A percentile compares a stretch with the other conserved stretches of the same genome.
Evolutionary conservation across 2,797 vertebrate species (phyloP).

Genomic region (Neopelma chrysocephalum): DNA sequence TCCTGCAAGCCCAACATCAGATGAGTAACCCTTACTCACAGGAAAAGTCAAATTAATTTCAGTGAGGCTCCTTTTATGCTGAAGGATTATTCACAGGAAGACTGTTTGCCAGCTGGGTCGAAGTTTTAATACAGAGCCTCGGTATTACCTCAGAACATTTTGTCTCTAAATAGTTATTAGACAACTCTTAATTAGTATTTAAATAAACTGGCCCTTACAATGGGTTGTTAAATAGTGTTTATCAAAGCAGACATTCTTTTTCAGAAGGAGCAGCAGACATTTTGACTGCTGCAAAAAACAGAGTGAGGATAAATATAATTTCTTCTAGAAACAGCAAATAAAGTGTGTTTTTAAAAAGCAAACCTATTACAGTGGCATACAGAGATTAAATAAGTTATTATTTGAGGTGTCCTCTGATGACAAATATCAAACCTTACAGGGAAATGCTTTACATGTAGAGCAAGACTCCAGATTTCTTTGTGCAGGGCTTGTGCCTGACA

Average conservation of each 20-base stretch:
- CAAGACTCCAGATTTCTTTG: neutral
- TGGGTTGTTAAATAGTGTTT: conserved; percentile 67
- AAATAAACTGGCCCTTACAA: conserved; percentile 67
- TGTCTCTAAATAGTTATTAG: conserved; percentile 66
- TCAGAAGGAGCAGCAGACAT: conserved; percentile 70
- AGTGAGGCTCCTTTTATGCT: neutral
- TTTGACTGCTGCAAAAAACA: conserved; percentile 52
- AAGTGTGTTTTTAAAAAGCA: conserved; percentile 26
- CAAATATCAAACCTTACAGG: neutral
- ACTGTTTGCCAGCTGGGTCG: neutral
- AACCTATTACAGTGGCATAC: neutral
- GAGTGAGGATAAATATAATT: conserved; percentile 46
- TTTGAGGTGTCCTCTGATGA: neutral
- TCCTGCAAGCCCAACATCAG: neutral
- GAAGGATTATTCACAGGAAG: conserved; percentile 31
- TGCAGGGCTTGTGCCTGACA: neutral
- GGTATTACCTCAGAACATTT: conserved; percentile 31
- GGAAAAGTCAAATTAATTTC: conserved; percentile 18
- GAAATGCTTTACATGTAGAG: neutral
- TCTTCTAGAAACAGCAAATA: conserved; percentile 33
- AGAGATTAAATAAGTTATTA: neutral
- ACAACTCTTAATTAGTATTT: conserved; percentile 60
- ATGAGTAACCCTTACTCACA: conserved; percentile 25
- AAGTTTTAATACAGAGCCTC: conserved; percentile 15
- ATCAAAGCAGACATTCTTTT: conserved; percentile 66